Conservation (phyloP, 2,888 invertebrate genomes). For the Drosophila yooni region DNA sequence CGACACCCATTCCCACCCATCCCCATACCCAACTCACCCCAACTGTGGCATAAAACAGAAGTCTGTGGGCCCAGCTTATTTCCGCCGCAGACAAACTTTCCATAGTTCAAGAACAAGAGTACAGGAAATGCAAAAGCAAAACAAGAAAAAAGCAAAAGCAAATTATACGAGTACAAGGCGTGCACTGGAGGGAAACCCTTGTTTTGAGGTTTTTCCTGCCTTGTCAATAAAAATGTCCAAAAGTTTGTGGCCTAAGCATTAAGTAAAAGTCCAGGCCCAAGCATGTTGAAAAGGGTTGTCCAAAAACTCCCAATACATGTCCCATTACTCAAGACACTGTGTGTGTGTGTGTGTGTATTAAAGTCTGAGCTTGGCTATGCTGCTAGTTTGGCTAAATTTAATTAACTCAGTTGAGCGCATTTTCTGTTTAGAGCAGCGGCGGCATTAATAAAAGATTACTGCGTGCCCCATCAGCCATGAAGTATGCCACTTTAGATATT, state of each 20-base stretch:
- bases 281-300: constrained; percentile 72
- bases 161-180: constrained; percentile 50
- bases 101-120: constrained; percentile 24
- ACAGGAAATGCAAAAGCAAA: constrained; percentile 18
- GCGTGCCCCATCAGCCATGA: constrained; percentile 59
- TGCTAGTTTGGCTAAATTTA: constrained; percentile 67
- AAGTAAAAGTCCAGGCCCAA: constrained; percentile 44
- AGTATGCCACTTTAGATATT: constrained; percentile 74
- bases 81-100: constrained; percentile 75
- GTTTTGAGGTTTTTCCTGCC: constrained; percentile 57
- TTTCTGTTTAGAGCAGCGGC: constrained; percentile 29
- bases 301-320: constrained; percentile 24
- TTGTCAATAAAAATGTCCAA: constrained; percentile 82
- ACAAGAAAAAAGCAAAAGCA: constrained; percentile 39
- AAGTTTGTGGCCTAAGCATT: constrained; percentile 75
- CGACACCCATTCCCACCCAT: neutral
- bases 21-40: neutral
- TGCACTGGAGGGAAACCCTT: constrained; percentile 49
- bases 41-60: constrained; percentile 44
- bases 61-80: constrained; percentile 67
- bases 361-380: constrained; percentile 6
- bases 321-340: constrained; percentile 5
- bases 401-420: constrained; percentile 77
- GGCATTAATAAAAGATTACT: constrained; percentile 81
- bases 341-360: constrained; percentile 17